These are phyloP conservation scores for Noctuana brunneofusca DNA, from an alignment of 2,888 invertebrate genomes.

Conservation along the genomic window DNA sequence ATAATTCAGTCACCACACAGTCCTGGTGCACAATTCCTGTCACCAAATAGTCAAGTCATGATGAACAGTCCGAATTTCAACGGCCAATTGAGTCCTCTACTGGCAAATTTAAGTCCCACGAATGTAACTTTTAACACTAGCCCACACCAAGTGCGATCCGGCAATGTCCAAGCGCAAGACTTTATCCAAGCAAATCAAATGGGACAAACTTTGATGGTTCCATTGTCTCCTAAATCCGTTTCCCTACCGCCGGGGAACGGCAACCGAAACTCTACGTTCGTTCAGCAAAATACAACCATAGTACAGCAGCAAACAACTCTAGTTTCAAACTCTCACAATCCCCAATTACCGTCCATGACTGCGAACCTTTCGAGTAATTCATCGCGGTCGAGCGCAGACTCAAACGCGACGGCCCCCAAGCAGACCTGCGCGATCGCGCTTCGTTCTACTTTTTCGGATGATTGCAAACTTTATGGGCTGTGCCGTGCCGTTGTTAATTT, in stretches of 20 bases:
- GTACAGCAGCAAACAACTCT: constrained; percentile 92
- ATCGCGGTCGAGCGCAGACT: constrained; percentile 81
- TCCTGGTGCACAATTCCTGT: constrained; percentile 87
- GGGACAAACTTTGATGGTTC: constrained; percentile 89
- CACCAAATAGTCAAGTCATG: constrained; percentile 89
- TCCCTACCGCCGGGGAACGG: constrained; percentile 78
- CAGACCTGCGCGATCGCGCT: constrained; percentile 48
- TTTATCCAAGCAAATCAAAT: constrained; percentile 87
- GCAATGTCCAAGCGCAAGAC: constrained; percentile 86
- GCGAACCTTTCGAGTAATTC: constrained; percentile 55
- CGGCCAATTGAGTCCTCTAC: constrained; percentile 90
- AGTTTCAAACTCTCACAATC: constrained; percentile 86
- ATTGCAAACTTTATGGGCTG: constrained; percentile 51
- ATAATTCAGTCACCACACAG: constrained; percentile 86
- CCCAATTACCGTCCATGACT: constrained; percentile 58
- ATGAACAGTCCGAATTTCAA: constrained; percentile 88
- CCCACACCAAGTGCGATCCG: constrained; percentile 74
- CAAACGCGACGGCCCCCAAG: constrained; percentile 75
- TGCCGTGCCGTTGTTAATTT: not conserved
- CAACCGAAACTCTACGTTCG: constrained; percentile 86
- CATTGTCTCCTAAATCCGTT: constrained; percentile 84
- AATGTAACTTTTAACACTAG: constrained; percentile 85
- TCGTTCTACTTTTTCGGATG: constrained; percentile 53
- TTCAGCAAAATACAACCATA: constrained; percentile 92
- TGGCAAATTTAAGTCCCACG: constrained; percentile 88